Conservation (phyloP, 2,797 vertebrate genomes). For the Manis javanica region DNA sequence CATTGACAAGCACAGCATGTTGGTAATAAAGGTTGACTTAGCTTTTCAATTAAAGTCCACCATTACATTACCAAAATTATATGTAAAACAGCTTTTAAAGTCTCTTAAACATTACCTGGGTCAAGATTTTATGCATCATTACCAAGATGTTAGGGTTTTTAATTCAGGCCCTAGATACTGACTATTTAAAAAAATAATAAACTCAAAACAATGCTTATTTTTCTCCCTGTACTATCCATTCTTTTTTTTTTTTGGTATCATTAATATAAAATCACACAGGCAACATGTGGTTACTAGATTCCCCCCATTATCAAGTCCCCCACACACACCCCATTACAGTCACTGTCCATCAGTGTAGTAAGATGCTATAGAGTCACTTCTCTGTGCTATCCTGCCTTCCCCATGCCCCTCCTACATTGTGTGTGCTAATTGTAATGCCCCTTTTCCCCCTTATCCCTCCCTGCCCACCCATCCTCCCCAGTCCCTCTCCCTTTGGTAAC, state of each 20-base stretch:
- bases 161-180: not conserved
- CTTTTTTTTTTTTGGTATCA: not conserved
- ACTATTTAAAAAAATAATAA: slow-evolving; percentile 14
- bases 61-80: not conserved
- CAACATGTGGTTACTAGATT: too few species aligned
- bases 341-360: too few species aligned
- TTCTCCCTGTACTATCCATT: not conserved
- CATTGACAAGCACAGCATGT: not conserved
- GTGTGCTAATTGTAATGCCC: too few species aligned
- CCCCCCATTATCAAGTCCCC: too few species aligned
- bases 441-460: too few species aligned
- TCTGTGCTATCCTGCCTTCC: too few species aligned
- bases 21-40: not conserved
- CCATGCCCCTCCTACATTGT: too few species aligned
- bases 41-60: not conserved
- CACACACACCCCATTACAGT: too few species aligned
- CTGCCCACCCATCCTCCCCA: too few species aligned
- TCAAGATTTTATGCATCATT: slow-evolving; percentile 48
- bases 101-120: not conserved
- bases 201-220: not conserved
- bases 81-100: not conserved
- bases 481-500: too few species aligned
- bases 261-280: too few species aligned
- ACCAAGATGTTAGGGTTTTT: not conserved
- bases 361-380: too few species aligned